phyloP scores from a whole-genome alignment of 2,113 vertebrate species.

The Ranitomeya imitator region DNA sequence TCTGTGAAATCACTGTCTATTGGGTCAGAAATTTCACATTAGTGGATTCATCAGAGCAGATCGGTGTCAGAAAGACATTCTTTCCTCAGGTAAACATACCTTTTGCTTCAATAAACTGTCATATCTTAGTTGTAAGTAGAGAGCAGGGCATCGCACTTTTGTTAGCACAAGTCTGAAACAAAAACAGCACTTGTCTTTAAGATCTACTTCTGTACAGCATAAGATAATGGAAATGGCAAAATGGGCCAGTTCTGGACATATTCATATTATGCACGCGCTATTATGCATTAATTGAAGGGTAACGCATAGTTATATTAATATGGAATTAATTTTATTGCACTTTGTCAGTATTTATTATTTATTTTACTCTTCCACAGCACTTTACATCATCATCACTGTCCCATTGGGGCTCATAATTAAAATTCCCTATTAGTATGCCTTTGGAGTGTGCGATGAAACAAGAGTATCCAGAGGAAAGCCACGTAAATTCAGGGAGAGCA shows the following conservation, averaged over 20 bases:
- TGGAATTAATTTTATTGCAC: neutral
- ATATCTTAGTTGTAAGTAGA: constrained; percentile 62
- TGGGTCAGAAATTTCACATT: constrained; percentile 81
- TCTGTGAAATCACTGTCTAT: constrained; percentile 74
- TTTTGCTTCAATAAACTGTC: constrained; percentile 69
- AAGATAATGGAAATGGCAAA: neutral
- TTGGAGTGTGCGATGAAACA: too few species aligned
- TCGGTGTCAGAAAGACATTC: constrained; percentile 72
- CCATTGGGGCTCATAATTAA: too few species aligned
- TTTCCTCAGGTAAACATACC: constrained; percentile 72
- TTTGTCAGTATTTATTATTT: neutral
- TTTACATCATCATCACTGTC: too few species aligned
- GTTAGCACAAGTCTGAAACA: constrained; percentile 46
- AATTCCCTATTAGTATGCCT: too few species aligned
- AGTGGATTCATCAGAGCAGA: constrained; percentile 77
- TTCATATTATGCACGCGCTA: neutral
- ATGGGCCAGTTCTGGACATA: neutral
- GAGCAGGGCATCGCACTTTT: constrained; percentile 58
- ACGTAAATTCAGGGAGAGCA: too few species aligned
- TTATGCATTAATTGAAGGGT: neutral
- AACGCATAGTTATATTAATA: neutral
- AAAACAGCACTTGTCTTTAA: constrained; percentile 43
- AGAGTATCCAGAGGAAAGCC: too few species aligned
- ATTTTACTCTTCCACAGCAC: neutral
- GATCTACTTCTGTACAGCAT: neutral